phyloP scores from a whole-genome alignment of 2,888 invertebrate species.

The Euplexia lucipara region DNA sequence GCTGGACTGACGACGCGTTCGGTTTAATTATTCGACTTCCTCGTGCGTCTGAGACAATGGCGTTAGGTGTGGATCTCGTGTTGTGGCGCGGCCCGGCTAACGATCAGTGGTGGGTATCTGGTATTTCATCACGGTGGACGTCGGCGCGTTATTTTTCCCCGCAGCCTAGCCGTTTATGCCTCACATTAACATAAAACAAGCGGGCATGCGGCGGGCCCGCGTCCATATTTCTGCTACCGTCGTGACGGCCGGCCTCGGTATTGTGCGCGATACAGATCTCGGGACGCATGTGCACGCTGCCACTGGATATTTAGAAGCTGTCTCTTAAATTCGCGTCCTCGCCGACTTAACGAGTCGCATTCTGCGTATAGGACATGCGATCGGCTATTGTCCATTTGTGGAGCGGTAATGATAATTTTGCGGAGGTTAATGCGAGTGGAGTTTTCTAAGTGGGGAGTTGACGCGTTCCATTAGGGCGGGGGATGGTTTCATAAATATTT shows the following conservation, averaged over 20 bases:
- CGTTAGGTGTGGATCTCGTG: constrained; percentile 75
- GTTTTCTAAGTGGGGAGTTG: constrained; percentile 76
- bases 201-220: constrained; percentile 77
- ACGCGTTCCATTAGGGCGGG: constrained; percentile 84
- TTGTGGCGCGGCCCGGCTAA: constrained; percentile 63
- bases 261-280: constrained; percentile 89
- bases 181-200: constrained; percentile 90
- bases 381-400: constrained; percentile 80
- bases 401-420: constrained; percentile 68
- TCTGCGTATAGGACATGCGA: constrained; percentile 86
- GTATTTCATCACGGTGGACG: constrained; percentile 81
- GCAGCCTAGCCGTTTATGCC: constrained; percentile 76
- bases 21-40: constrained; percentile 86
- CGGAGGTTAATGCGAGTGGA: constrained; percentile 72
- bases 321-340: constrained; percentile 85
- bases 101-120: constrained; percentile 77
- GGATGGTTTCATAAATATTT: constrained; percentile 89
- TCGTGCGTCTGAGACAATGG: constrained; percentile 77
- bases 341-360: constrained; percentile 87
- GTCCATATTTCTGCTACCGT: constrained; percentile 89
- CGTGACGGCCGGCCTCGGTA: constrained; percentile 87
- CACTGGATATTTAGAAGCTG: constrained; percentile 89
- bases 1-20: constrained; percentile 68
- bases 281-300: constrained; percentile 84
- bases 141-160: constrained; percentile 82